Conservation (phyloP, 2,113 vertebrate species). For the Cyprinodon variegatus region DNA sequence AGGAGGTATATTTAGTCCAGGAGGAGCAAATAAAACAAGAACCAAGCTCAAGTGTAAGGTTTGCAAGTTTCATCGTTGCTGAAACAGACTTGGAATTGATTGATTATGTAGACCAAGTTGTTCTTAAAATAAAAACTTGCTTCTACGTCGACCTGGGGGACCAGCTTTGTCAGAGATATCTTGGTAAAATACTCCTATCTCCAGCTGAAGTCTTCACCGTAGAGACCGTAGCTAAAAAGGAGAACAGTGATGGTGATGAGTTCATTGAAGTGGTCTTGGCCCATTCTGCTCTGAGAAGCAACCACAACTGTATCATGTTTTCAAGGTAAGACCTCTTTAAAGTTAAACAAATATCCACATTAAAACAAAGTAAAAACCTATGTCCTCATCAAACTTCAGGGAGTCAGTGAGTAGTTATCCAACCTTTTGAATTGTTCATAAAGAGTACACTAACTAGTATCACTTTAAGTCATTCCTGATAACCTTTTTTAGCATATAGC, state of each 20-base stretch:
- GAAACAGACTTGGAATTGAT: rapidly evolving
- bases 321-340: slow-evolving; percentile 61
- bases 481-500: no score
- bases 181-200: slow-evolving; percentile 49
- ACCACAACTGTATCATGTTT: slow-evolving; percentile 52
- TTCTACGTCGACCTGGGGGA: slow-evolving; percentile 43
- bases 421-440: no score
- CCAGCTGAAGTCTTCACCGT: slow-evolving; percentile 76
- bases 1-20: slow-evolving; percentile 4
- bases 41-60: slow-evolving; percentile 34
- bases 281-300: background rate
- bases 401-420: no score
- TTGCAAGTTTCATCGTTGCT: slow-evolving; percentile 57
- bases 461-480: no score
- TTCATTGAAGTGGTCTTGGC: slow-evolving; percentile 50
- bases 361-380: background rate
- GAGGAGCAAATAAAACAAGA: rapidly evolving
- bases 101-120: rapidly evolving
- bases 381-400: background rate
- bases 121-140: slow-evolving; percentile 74
- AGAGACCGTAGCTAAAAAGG: rapidly evolving
- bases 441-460: no score
- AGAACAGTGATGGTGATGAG: rapidly evolving
- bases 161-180: background rate
- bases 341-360: background rate